Conservation (phyloP, 2,888 invertebrate genomes). For the Eulithis prunata region DNA sequence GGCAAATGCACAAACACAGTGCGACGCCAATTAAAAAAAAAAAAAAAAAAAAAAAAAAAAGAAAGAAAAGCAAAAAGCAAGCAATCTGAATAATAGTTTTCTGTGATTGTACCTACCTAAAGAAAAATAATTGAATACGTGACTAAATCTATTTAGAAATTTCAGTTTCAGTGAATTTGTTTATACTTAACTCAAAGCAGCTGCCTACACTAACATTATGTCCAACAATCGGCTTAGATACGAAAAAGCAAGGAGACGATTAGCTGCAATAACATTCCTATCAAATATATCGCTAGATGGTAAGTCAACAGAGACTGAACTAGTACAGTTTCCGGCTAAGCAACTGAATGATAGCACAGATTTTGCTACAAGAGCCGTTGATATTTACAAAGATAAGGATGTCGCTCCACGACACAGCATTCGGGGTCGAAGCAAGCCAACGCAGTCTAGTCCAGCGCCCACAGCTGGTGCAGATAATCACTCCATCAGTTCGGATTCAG, state of each 20-base stretch:
- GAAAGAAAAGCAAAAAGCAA: no score
- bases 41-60: no score
- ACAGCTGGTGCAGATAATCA: slow-evolving; percentile 75
- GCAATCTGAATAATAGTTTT: no score
- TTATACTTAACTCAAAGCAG: no score
- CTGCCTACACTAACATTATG: slow-evolving; percentile 51
- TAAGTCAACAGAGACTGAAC: slow-evolving; percentile 89
- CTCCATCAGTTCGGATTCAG: slow-evolving; percentile 90
- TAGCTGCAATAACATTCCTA: slow-evolving; percentile 96
- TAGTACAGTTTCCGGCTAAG: slow-evolving; percentile 59
- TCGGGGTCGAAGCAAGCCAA: slow-evolving; percentile 64
- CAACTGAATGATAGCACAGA: slow-evolving; percentile 59
- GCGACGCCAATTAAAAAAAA: no score
- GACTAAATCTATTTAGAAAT: no score
- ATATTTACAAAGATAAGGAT: slow-evolving; percentile 60
- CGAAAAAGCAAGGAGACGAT: slow-evolving; percentile 91
- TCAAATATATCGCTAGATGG: slow-evolving; percentile 98
- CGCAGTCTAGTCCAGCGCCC: slow-evolving; percentile 69
- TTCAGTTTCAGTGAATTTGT: no score
- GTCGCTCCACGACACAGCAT: slow-evolving; percentile 53
- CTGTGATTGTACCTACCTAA: no score
- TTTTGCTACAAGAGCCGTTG: slow-evolving; percentile 49
- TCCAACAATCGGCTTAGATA: slow-evolving; percentile 73
- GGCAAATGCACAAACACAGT: no score
- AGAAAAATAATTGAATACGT: no score